These are phyloP conservation scores for Amiota communis DNA, from an alignment of 2,888 invertebrate genomes.

Conservation along the genomic window DNA sequence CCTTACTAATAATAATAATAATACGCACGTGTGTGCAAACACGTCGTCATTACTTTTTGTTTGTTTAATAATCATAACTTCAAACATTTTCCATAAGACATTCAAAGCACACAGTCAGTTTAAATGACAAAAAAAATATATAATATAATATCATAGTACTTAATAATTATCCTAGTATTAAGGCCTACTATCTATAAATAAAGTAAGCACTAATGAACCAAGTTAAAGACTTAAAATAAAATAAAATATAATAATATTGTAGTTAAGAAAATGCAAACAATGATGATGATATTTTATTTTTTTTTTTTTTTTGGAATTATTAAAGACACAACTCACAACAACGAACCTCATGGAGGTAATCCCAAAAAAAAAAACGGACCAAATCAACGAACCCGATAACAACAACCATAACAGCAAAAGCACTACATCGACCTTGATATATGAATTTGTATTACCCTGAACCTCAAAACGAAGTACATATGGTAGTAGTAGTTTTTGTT, in stretches of 20 bases:
- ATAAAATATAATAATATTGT: too few relatives aligned
- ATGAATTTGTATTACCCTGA: slow-evolving; percentile 24
- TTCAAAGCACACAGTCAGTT: too few relatives aligned
- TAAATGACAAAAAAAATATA: too few relatives aligned
- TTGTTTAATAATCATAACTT: too few relatives aligned
- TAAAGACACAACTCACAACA: background rate
- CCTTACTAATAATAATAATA: background rate
- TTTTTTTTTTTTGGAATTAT: slow-evolving; percentile 3
- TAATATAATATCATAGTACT: too few relatives aligned
- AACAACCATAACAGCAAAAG: background rate
- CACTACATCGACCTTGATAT: slow-evolving; percentile 8
- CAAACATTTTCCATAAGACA: too few relatives aligned
- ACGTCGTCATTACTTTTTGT: background rate
- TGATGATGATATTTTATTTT: background rate
- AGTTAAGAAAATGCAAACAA: slow-evolving; percentile 13
- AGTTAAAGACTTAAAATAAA: too few relatives aligned
- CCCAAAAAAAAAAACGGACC: background rate
- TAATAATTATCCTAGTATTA: too few relatives aligned
- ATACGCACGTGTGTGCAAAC: slow-evolving; percentile 15
- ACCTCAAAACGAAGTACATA: slow-evolving; percentile 5
- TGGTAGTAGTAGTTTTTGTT: background rate
- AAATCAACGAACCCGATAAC: background rate
- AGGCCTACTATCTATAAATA: too few relatives aligned
- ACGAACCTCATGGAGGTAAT: background rate
- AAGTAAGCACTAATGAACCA: too few relatives aligned